phyloP scores from a whole-genome alignment of 2,888 invertebrate species.

The Trachelus tabidus region DNA sequence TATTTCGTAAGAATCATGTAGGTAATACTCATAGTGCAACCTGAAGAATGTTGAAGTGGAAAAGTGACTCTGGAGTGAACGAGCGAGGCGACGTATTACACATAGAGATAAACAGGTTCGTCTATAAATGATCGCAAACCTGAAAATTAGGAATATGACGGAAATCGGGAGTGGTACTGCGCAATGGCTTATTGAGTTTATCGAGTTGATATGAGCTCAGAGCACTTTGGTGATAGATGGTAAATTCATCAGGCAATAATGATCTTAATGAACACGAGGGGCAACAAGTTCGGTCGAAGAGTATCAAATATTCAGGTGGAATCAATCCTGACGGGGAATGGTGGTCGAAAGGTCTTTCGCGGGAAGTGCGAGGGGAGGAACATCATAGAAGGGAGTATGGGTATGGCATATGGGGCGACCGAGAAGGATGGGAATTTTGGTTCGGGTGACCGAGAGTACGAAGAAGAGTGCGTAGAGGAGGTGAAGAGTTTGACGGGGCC shows the following conservation, averaged over 20 bases:
- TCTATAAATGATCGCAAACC: too few species aligned
- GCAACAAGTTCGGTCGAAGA: slow-evolving; percentile 50
- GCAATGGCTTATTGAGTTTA: slow-evolving; percentile 34
- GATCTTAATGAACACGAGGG: slow-evolving; percentile 55
- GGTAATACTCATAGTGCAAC: too few species aligned
- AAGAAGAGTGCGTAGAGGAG: slow-evolving; percentile 23
- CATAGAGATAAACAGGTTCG: too few species aligned
- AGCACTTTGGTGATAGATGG: slow-evolving; percentile 18
- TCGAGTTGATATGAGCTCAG: slow-evolving; percentile 27
- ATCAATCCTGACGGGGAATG: slow-evolving; percentile 55
- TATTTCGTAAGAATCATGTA: too few species aligned
- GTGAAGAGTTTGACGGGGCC: slow-evolving; percentile 20
- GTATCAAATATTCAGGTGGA: slow-evolving; percentile 64
- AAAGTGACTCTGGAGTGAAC: too few species aligned
- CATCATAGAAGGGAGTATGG: background rate
- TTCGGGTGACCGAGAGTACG: slow-evolving; percentile 26
- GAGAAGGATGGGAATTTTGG: slow-evolving; percentile 31
- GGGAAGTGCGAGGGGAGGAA: slow-evolving; percentile 1
- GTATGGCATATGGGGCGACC: slow-evolving; percentile 28
- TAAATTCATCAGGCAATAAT: slow-evolving; percentile 49
- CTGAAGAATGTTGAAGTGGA: too few species aligned
- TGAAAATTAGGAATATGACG: too few species aligned
- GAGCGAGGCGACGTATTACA: too few species aligned
- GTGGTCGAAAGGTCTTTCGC: background rate
- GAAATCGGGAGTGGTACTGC: slow-evolving; percentile 5